Percentiles rank a stretch among this genome's conserved stretches.
phyloP scores from a whole-genome alignment of 1,140 invertebrate species.

The Microplitis mediator region DNA sequence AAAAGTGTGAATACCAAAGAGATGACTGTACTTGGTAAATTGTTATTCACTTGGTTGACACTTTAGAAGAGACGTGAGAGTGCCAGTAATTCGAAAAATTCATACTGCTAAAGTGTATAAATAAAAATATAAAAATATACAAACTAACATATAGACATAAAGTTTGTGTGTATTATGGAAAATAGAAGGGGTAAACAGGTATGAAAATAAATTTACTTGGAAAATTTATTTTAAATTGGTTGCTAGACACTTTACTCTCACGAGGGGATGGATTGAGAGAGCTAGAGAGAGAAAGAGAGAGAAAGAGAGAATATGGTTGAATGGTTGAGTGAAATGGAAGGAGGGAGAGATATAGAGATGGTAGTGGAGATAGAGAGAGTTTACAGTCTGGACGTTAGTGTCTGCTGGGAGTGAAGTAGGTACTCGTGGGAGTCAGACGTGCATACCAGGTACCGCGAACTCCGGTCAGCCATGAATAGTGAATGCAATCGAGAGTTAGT shows the following conservation, averaged over 20 bases:
- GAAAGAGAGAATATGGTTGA: background rate
- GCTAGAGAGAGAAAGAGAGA: background rate
- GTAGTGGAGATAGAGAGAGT: background rate
- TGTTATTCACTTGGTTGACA: background rate
- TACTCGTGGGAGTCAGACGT: slow-evolving; percentile 6
- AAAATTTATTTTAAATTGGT: slow-evolving; percentile 17
- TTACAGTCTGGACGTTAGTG: slow-evolving; percentile 30
- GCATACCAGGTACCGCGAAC: slow-evolving; percentile 22
- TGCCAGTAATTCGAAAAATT: slow-evolving; percentile 4
- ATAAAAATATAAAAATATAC: background rate
- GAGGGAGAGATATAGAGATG: background rate
- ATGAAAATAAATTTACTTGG: slow-evolving; percentile 6
- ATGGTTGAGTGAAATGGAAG: background rate
- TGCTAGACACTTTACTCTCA: background rate
- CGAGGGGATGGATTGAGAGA: background rate
- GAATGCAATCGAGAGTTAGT: slow-evolving; percentile 26
- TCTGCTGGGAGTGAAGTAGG: slow-evolving; percentile 11
- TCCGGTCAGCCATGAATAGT: slow-evolving; percentile 33
- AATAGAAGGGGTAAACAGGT: slow-evolving; percentile 4
- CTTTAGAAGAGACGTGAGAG: background rate
- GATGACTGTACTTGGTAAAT: background rate
- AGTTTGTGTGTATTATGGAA: background rate
- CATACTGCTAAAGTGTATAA: background rate
- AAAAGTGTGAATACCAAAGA: background rate
- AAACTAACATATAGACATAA: background rate